These are phyloP conservation scores for Cynoglossus semilaevis DNA, from an alignment of 2,113 vertebrate species.

Conservation along the genomic window DNA sequence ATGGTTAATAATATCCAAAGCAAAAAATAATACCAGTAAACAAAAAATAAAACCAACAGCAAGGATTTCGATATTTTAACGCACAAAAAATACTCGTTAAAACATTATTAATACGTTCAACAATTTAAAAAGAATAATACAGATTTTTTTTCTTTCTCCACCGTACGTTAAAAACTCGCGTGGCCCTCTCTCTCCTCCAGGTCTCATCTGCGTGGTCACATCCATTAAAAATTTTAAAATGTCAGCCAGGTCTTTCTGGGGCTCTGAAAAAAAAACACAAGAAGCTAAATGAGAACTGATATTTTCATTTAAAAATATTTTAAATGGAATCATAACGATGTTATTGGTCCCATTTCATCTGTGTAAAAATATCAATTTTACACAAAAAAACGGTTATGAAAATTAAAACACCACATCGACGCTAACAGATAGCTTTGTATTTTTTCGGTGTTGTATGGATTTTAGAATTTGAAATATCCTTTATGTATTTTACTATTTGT, in stretches of 20 bases:
- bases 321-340: slow-evolving; percentile 12
- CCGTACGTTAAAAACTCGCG: slow-evolving; percentile 43
- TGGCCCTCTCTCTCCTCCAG: slow-evolving; percentile 51
- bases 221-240: slow-evolving; percentile 71
- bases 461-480: not conserved
- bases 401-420: slow-evolving; percentile 1
- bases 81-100: too few species aligned
- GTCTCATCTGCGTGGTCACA: slow-evolving; percentile 63
- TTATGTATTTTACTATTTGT: not conserved
- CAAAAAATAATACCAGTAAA: not conserved
- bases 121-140: slow-evolving; percentile 2
- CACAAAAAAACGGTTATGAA: slow-evolving; percentile 17
- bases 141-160: slow-evolving; percentile 8
- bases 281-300: slow-evolving; percentile 63
- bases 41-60: not conserved
- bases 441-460: too few species aligned
- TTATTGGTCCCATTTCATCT: slow-evolving; percentile 42
- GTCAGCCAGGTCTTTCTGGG: slow-evolving; percentile 55
- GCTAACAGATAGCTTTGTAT: not conserved
- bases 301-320: too few species aligned
- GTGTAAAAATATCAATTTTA: slow-evolving; percentile 14
- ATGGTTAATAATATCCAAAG: not conserved
- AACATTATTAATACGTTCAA: not conserved
- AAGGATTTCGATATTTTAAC: too few species aligned
- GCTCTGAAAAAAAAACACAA: slow-evolving; percentile 62